phyloP scores from a whole-genome alignment of 1,140 invertebrate species.

The Bombus waltoni region DNA sequence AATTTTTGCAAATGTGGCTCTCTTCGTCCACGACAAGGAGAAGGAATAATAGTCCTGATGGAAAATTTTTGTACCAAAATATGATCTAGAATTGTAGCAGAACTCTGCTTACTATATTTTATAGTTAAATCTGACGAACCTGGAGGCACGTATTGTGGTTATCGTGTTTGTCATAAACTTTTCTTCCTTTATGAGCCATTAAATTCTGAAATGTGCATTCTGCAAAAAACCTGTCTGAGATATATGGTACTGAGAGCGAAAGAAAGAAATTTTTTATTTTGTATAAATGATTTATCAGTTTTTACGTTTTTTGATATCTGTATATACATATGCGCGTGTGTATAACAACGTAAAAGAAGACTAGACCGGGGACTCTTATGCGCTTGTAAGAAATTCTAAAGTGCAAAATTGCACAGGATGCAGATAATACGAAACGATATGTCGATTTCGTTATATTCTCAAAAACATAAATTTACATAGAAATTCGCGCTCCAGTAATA shows the following conservation, averaged over 20 bases:
- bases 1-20: no score
- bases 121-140: background rate
- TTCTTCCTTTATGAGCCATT: background rate
- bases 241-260: background rate
- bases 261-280: background rate
- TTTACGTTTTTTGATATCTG: background rate
- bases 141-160: background rate
- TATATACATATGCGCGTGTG: no score
- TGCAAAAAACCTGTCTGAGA: background rate
- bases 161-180: background rate
- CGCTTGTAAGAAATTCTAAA: no score
- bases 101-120: background rate
- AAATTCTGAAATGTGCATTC: background rate
- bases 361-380: no score
- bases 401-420: no score
- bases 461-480: no score
- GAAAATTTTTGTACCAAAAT: background rate
- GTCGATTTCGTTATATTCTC: no score
- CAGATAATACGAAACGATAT: no score
- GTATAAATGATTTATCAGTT: background rate
- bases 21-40: no score
- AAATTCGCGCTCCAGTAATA: background rate
- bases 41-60: no score
- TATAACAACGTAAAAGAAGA: background rate
- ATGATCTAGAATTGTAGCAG: background rate